Conservation (phyloP, 1,140 invertebrate species). For the Diuraphis noxia region DNA sequence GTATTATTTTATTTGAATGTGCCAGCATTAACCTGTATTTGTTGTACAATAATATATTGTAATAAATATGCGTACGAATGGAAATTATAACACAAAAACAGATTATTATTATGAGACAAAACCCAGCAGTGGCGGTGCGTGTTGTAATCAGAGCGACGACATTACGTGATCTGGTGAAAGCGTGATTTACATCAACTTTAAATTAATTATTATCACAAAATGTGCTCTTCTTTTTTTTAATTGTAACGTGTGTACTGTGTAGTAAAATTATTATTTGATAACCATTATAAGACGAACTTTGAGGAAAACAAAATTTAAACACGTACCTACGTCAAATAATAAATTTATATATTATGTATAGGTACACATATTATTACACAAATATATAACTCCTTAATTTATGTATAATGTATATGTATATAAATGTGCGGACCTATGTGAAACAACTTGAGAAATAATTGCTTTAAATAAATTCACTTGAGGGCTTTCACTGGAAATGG, state of each 20-base stretch:
- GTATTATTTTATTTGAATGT: background rate
- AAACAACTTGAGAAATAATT: background rate
- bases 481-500: constrained; percentile 34
- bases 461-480: background rate
- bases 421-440: background rate
- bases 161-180: constrained; percentile 46
- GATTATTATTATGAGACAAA: constrained; percentile 26
- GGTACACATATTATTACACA: background rate
- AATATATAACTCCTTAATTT: background rate
- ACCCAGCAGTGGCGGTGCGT: background rate
- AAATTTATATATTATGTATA: background rate
- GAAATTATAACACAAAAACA: background rate
- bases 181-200: constrained; percentile 25
- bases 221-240: background rate
- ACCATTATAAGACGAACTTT: background rate
- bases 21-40: background rate
- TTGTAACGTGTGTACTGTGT: background rate
- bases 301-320: background rate
- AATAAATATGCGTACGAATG: background rate
- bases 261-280: constrained; percentile 46
- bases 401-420: background rate
- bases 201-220: constrained; percentile 36
- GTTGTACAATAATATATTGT: background rate
- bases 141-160: constrained; percentile 38
- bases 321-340: background rate